A percentile compares a stretch with the other conserved stretches of the same genome.
Evolutionary conservation across 2,113 vertebrate species (phyloP).

Genomic region (Guaruba guarouba): DNA sequence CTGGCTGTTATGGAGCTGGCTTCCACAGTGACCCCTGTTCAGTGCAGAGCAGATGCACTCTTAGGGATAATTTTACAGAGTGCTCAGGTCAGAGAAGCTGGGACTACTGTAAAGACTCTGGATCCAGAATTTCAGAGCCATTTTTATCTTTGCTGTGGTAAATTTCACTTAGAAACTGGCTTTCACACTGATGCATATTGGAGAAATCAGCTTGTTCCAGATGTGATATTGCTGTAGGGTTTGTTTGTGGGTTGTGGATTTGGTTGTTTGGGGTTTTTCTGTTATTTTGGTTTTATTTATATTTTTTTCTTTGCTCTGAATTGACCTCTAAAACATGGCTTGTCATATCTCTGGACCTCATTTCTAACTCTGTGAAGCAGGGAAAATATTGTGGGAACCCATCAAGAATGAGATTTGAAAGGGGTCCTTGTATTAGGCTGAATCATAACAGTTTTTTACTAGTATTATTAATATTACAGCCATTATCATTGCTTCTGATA

Average conservation of each 20-base stretch:
- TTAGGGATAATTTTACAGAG: too few species aligned
- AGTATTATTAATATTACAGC: background rate
- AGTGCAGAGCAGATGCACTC: background rate
- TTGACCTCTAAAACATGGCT: background rate
- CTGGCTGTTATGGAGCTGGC: background rate
- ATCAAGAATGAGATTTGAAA: background rate
- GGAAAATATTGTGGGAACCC: background rate
- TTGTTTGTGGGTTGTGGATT: background rate
- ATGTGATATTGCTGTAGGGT: background rate
- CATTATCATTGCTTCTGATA: background rate
- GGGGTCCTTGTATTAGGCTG: background rate
- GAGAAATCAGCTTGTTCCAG: background rate
- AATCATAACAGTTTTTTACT: background rate
- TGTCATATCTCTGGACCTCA: background rate
- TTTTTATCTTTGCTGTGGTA: background rate
- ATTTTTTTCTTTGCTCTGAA: background rate
- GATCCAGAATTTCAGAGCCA: background rate
- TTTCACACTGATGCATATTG: background rate
- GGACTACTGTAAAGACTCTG: background rate
- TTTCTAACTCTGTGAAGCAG: background rate
- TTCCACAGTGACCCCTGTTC: background rate
- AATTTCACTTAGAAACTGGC: background rate
- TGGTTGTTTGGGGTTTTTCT: rapidly evolving
- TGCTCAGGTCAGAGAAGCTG: background rate
- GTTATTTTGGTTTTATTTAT: background rate